Percentiles rank a stretch among this genome's conserved stretches.
phyloP scores from a whole-genome alignment of 2,113 vertebrate genomes.

The Forbesichthys agassizii region DNA sequence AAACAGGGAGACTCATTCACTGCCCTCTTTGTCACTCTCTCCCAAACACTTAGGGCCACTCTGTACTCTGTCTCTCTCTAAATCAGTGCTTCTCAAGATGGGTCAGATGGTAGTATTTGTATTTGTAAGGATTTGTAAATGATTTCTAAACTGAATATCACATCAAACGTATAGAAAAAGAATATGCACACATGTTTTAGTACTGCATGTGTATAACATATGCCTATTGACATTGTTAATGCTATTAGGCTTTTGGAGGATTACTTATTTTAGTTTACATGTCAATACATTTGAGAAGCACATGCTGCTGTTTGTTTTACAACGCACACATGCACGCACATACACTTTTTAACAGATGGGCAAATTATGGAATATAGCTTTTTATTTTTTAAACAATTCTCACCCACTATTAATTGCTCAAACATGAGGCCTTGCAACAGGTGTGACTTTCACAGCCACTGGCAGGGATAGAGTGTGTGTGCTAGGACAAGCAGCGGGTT shows the following conservation, averaged over 20 bases:
- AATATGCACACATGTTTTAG: too few relatives aligned
- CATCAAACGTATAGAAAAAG: too few relatives aligned
- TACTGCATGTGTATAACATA: too few relatives aligned
- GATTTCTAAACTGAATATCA: too few relatives aligned
- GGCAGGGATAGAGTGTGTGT: constrained; percentile 42
- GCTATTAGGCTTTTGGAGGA: too few relatives aligned
- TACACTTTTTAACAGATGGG: constrained; percentile 43
- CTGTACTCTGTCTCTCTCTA: too few relatives aligned
- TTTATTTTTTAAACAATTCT: not conserved
- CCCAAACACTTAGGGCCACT: constrained; percentile 7
- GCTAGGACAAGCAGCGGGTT: constrained; percentile 60
- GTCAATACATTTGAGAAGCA: not conserved
- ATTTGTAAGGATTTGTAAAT: too few relatives aligned
- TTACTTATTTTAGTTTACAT: too few relatives aligned
- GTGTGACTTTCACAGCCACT: constrained; percentile 66
- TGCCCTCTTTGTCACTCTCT: constrained; percentile 27
- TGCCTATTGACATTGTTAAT: too few relatives aligned
- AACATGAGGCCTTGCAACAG: constrained; percentile 33
- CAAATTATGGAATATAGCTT: constrained; percentile 40
- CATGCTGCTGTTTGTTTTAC: not conserved
- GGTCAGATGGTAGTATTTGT: too few relatives aligned
- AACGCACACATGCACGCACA: constrained; percentile 7
- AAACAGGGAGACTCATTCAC: constrained; percentile 47
- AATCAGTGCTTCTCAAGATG: too few relatives aligned
- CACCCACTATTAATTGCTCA: constrained; percentile 7